Evolutionary conservation across 2,113 vertebrate species (phyloP), one percentile per base, ranked within the genome.

Genomic region (Chamaetylas fuelleborni): DNA sequence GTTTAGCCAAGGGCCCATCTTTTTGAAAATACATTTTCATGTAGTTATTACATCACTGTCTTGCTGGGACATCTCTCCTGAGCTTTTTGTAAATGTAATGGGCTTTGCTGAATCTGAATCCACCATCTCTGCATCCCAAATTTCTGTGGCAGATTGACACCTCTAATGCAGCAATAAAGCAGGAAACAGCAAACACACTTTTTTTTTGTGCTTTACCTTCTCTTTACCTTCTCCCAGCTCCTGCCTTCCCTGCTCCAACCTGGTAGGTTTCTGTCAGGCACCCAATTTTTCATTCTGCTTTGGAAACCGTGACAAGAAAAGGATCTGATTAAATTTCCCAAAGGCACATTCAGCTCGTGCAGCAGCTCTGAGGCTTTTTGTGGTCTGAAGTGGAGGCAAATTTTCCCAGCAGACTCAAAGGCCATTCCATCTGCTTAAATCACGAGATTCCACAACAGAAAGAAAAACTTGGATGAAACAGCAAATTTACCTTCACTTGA

Each of bases 61-160:
- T 94, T 96, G 95, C 96, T 92, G 92, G 86, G 96, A 94, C 93
- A 93, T 90, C 88, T 96, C 92, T 93, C 93, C 92, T 48, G 92
- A 96, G 93, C 53, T 74, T 94, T 88, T 88, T 62, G 54, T 26
- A 38, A 79, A 60, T 61, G 48, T 33, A 77, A 92, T 65, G 76
- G 85, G 76, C 79, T 96, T 70, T 67, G 92, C 82, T 86, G 71
- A 43, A 83, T 78, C 81, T 13, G 76, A 60, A 53, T 74, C 47
- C n/a, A 4, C 29, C 19, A 24, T 64, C 81, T 71, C 57, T 78
- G 70, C 84, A 24, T 72, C 57, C 65, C 2, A 1, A 87, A 38
- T 60, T 61, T 4, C 57, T 4, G 1, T 42, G 84, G 36, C 6
- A 5, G 66, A 65, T 5, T 82, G 85, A 60, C 93, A 66, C 58